Base-by-base conservation (phyloP, 2,797 vertebrate genomes). In the Paguma larvata region DNA sequence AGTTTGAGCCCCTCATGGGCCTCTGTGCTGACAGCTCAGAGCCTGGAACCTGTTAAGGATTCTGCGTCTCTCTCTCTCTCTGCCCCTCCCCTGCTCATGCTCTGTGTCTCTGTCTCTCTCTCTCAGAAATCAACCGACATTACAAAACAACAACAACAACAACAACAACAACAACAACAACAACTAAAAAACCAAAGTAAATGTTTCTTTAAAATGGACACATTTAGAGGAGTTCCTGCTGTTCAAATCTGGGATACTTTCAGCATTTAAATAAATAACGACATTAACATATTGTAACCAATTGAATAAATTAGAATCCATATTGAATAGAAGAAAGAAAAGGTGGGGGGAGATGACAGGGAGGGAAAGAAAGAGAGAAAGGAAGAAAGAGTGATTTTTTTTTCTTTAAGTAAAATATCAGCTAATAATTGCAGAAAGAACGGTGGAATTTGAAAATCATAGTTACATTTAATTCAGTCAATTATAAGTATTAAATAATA, bases 1-100 rank as follows among this genome's bases (percentile, higher is more conserved):
- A 23, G 56, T 59, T 59, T 0, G 2, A 59, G 56, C 21, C 56
- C 0, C 21, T 3, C 2, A 3, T 59, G 6, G 3, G 8, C 2
- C 56, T 59, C 21, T 59, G 56, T 59, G 56, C 8, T 59, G 56
- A 59, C 56, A 23, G 56, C 56, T 23, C 56, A 53, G 21, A 59
- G 56, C 21, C 56, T 59, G 7, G 56, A 23, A 21, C 56, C 56
- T 59, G 56, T 21, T 59, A 23, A 7, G 8, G 21, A 59, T 59
- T 59, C 19, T 23, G 56, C 23, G 56, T 59, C 56, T 4, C 56
- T 21, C 14, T 51, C 48, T 51, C 56, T 59, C 19, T 59, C 7
- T 59, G 56, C 56, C 21, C 56, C 56, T 59, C 56, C 3, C 56
- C 21, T 0, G 0, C 56, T 59, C 56, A 59, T 3, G 56, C 21